phyloP scores from a whole-genome alignment of 2,888 invertebrate species.

The Orthosia cruda region DNA sequence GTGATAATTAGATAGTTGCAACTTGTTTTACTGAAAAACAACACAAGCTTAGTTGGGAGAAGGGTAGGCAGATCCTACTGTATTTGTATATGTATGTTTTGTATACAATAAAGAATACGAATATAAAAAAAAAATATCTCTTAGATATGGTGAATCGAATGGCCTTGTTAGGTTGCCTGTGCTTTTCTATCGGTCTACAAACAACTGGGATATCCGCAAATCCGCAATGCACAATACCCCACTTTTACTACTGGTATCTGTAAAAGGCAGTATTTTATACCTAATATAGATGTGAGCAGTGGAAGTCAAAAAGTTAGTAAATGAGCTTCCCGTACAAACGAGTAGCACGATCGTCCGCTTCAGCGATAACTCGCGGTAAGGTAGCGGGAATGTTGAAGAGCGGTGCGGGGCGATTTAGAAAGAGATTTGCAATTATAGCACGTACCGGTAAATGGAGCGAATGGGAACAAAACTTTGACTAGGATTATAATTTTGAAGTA shows the following conservation, averaged over 20 bases:
- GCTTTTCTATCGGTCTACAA: background rate
- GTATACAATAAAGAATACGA: no score
- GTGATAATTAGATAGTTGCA: no score
- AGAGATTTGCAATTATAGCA: background rate
- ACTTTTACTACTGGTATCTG: conserved; percentile 11
- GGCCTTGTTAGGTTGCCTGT: background rate
- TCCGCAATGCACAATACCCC: background rate
- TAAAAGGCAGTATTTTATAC: background rate
- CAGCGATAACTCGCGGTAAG: conserved; percentile 16
- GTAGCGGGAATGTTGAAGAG: background rate
- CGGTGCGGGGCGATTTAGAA: background rate
- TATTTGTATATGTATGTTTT: no score
- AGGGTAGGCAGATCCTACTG: background rate
- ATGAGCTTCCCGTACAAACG: conserved; percentile 51
- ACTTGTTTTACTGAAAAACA: background rate
- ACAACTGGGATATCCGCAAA: background rate
- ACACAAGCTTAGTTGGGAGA: background rate
- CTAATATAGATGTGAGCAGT: conserved; percentile 13
- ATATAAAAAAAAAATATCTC: no score
- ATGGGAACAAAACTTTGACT: no score
- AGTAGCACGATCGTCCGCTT: conserved; percentile 18
- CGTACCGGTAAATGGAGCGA: no score
- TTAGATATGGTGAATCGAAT: no score
- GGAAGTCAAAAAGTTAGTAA: conserved; percentile 46
- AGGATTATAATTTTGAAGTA: no score